phyloP scores from a whole-genome alignment of 2,113 vertebrate genomes.

The Dromiciops gliroides region DNA sequence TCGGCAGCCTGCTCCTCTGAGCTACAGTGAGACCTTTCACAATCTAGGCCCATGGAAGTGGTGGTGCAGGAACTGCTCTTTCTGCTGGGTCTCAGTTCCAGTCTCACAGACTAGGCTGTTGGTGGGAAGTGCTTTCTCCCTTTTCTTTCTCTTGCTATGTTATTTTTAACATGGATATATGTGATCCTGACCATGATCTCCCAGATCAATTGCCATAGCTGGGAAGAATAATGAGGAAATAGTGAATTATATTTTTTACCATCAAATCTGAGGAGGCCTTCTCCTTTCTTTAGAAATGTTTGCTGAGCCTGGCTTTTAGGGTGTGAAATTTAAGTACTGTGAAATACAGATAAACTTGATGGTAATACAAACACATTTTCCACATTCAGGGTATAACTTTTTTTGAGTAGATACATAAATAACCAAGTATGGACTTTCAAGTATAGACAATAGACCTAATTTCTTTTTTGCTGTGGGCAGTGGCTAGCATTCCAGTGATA shows the following conservation, averaged over 20 bases:
- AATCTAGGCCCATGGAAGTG: neutral
- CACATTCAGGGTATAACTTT: neutral
- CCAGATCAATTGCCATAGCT: neutral
- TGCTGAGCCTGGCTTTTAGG: neutral
- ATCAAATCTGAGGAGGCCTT: neutral
- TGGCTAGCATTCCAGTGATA: neutral
- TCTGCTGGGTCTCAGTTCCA: neutral
- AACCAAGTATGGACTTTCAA: neutral
- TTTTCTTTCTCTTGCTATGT: neutral
- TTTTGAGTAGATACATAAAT: constrained; percentile 46
- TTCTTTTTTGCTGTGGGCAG: neutral
- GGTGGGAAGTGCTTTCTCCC: neutral
- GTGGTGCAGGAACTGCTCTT: neutral
- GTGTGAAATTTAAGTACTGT: neutral
- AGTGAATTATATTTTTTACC: neutral
- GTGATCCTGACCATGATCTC: neutral
- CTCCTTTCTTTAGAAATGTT: constrained; percentile 7
- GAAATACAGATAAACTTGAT: neutral
- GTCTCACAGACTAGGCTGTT: neutral
- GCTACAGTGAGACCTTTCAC: neutral
- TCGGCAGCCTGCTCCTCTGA: neutral
- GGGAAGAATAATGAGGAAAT: neutral
- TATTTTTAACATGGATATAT: fast-evolving
- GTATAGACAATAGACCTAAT: neutral
- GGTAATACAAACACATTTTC: neutral